Evolutionary conservation across 2,797 vertebrate species (phyloP).

Genomic region (Danio kyathit): DNA sequence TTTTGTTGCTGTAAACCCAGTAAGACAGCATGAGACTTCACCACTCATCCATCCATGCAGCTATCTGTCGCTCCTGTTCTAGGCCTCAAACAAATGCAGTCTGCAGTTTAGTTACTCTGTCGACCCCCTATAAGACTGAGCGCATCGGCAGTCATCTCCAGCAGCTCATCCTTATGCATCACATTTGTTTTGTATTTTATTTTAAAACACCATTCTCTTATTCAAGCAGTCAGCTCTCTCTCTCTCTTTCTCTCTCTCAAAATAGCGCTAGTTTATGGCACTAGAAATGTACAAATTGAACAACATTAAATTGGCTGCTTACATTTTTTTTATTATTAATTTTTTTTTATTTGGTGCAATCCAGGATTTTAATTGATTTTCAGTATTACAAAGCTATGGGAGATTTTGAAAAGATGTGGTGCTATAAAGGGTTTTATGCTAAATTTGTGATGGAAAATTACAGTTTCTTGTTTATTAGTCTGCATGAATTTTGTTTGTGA

Average conservation of each 20-base stretch:
- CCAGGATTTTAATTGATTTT: no score
- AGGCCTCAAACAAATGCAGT: background rate
- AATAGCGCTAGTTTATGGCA: no score
- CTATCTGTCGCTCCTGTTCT: background rate
- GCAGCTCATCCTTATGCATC: conserved; percentile 30
- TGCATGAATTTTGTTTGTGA: no score
- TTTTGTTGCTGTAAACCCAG: background rate
- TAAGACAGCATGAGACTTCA: background rate
- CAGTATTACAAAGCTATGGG: no score
- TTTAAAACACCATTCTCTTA: conserved; percentile 26
- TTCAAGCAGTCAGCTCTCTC: conserved; percentile 1
- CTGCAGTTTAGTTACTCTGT: conserved; percentile 17
- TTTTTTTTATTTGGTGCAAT: no score
- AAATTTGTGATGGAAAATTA: no score
- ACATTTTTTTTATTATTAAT: no score
- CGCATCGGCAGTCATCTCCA: conserved; percentile 30
- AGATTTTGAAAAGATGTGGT: no score
- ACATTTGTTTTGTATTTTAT: conserved; percentile 26
- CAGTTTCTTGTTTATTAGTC: no score
- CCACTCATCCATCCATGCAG: background rate
- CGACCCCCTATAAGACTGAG: background rate
- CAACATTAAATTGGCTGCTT: background rate
- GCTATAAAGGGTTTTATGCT: no score
- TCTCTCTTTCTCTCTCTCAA: conserved; percentile 7
- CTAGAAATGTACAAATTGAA: no score